These are phyloP conservation scores for Aricia artaxerxes DNA, from an alignment of 2,888 invertebrate species.

Conservation along the genomic window DNA sequence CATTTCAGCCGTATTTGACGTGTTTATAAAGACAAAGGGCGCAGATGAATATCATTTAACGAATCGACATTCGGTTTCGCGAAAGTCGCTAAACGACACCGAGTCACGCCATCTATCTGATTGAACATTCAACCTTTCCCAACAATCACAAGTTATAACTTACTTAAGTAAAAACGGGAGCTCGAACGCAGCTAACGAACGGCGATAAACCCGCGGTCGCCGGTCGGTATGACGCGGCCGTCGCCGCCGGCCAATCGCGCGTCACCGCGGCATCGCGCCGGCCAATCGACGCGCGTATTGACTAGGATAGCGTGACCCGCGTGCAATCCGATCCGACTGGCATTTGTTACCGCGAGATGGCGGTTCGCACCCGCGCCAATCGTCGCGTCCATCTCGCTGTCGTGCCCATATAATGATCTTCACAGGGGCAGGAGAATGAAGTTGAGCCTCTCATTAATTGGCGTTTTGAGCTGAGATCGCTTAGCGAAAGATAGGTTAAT, in stretches of 20 bases:
- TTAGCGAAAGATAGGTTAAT: conserved; percentile 80
- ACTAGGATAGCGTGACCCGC: conserved; percentile 80
- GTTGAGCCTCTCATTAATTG: conserved; percentile 81
- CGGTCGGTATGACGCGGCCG: conserved; percentile 70
- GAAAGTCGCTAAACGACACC: conserved; percentile 71
- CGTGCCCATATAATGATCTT: conserved; percentile 81
- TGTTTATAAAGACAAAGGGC: conserved; percentile 78
- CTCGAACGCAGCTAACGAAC: conserved; percentile 73
- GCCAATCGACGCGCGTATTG: conserved; percentile 69
- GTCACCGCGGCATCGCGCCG: conserved; percentile 68
- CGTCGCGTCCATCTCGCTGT: conserved; percentile 79
- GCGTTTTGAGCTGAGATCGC: conserved; percentile 80
- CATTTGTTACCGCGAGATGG: conserved; percentile 79
- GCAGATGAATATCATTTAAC: conserved; percentile 77
- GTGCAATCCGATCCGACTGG: conserved; percentile 74
- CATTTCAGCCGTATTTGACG: conserved; percentile 63
- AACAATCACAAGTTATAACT: conserved; percentile 76
- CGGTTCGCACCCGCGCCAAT: conserved; percentile 73
- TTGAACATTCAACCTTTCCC: conserved; percentile 67
- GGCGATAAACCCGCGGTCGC: conserved; percentile 65
- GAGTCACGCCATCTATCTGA: conserved; percentile 79
- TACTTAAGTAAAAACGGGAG: conserved; percentile 75
- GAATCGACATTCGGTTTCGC: conserved; percentile 74
- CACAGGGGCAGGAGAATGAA: conserved; percentile 80
- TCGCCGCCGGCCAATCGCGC: conserved; percentile 71